Evolutionary conservation across 2,797 vertebrate species (phyloP).

Genomic region (Anguilla marmorata): DNA sequence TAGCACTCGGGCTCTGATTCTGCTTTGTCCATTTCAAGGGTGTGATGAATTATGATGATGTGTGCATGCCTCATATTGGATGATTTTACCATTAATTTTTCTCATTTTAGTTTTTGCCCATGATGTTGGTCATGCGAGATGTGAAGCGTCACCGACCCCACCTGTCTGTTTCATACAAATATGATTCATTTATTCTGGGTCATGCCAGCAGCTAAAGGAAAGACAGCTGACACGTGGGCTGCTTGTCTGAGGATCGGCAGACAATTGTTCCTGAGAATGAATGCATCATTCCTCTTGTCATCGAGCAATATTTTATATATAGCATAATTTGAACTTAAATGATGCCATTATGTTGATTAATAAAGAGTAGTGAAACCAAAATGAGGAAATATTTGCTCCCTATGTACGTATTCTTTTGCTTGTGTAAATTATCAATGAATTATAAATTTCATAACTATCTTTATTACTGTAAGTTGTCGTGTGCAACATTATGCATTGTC

Average conservation of each 20-base stretch:
- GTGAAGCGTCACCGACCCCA: neutral
- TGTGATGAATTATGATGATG: neutral
- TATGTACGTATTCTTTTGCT: neutral
- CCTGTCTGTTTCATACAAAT: neutral
- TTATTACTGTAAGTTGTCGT: neutral
- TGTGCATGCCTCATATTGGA: neutral
- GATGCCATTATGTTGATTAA: neutral
- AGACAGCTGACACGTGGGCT: constrained; percentile 4
- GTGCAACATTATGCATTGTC: neutral
- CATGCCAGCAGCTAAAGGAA: neutral
- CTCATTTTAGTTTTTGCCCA: neutral
- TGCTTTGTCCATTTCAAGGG: neutral
- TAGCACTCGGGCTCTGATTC: neutral
- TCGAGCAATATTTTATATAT: neutral
- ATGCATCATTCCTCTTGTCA: neutral
- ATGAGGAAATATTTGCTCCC: neutral
- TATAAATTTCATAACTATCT: neutral
- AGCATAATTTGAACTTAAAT: neutral
- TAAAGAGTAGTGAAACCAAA: neutral
- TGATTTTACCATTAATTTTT: neutral
- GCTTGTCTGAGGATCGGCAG: neutral
- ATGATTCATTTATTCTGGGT: neutral
- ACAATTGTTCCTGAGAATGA: constrained; percentile 9
- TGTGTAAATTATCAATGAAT: neutral
- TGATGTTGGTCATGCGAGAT: neutral